phyloP scores from a whole-genome alignment of 2,113 vertebrate genomes.

The Neopipo cinnamomea region DNA sequence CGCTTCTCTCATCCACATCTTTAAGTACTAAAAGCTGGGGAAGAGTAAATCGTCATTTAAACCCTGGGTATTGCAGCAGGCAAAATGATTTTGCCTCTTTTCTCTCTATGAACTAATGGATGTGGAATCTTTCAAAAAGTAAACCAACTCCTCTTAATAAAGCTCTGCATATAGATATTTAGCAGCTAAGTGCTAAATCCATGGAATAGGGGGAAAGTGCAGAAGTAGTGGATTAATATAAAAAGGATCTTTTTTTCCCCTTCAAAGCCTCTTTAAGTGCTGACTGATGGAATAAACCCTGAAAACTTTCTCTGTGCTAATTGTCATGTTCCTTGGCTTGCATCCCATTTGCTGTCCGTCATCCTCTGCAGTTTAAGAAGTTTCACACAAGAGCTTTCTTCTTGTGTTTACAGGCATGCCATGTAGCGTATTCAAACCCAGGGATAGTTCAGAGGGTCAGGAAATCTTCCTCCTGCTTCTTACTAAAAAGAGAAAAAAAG shows the following conservation, averaged over 20 bases:
- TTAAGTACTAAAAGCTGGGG: not conserved
- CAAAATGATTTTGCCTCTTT: conserved; percentile 21
- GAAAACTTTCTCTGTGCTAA: conserved; percentile 64
- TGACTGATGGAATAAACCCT: conserved; percentile 67
- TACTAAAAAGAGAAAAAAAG: not conserved
- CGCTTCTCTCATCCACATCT: not conserved
- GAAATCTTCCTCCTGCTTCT: conserved; percentile 47
- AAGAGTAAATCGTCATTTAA: not conserved
- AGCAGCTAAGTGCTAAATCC: conserved; percentile 65
- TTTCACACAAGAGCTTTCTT: conserved; percentile 57
- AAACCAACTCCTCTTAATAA: conserved; percentile 56
- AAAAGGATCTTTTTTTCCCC: conserved; percentile 60
- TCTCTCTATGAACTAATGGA: conserved; percentile 37
- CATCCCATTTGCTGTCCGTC: conserved; percentile 17
- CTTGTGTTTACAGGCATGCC: conserved; percentile 45
- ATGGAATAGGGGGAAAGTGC: conserved; percentile 27
- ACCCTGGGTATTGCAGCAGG: not conserved
- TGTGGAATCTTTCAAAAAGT: conserved; percentile 49
- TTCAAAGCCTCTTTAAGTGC: conserved; percentile 65
- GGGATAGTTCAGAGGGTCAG: conserved; percentile 43
- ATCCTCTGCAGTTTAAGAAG: conserved; percentile 59
- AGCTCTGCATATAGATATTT: conserved; percentile 53
- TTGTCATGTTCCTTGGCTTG: conserved; percentile 59
- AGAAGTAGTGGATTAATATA: conserved; percentile 64
- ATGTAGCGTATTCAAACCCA: conserved; percentile 34